Percentiles rank a stretch among this genome's conserved stretches.
These are phyloP conservation scores for Pseudococcus jackbeardsleyi DNA, from an alignment of 2,888 invertebrate genomes.

Conservation along the genomic window DNA sequence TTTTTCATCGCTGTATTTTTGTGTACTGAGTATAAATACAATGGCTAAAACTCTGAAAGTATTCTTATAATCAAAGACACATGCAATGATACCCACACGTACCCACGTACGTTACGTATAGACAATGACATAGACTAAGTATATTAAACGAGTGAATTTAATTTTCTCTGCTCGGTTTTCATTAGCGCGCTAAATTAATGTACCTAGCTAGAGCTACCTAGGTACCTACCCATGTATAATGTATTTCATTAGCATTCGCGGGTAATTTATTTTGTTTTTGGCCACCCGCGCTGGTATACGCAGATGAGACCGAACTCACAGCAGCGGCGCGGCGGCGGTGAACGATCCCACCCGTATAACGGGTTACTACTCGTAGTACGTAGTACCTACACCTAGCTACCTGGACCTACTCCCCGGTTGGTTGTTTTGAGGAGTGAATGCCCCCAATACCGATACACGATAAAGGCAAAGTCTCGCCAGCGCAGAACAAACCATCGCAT, in stretches of 20 bases:
- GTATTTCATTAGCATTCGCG: conserved; percentile 24
- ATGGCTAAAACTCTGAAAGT: too few species aligned
- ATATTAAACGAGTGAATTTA: not conserved
- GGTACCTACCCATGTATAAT: too few species aligned
- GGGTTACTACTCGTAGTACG: not conserved
- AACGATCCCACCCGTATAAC: not conserved
- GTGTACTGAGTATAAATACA: too few species aligned
- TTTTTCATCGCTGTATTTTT: too few species aligned
- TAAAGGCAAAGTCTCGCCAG: not conserved
- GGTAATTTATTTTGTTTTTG: conserved; percentile 18
- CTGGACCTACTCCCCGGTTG: not conserved
- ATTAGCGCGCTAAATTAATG: conserved; percentile 8
- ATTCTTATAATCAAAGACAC: too few species aligned
- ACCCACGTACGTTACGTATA: too few species aligned
- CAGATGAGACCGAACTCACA: not conserved
- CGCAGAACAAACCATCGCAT: not conserved
- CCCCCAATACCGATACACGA: not conserved
- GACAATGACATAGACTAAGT: too few species aligned
- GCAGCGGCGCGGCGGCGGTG: not conserved
- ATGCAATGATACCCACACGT: too few species aligned
- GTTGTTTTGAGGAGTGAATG: not conserved
- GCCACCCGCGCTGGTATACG: not conserved
- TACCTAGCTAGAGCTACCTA: too few species aligned
- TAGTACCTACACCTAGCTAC: too few species aligned
- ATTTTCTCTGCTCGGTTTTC: not conserved